Percentiles rank a stretch among this genome's conserved stretches.
phyloP scores from a whole-genome alignment of 2,113 vertebrate species.

The Psittacula cyanocephala region DNA sequence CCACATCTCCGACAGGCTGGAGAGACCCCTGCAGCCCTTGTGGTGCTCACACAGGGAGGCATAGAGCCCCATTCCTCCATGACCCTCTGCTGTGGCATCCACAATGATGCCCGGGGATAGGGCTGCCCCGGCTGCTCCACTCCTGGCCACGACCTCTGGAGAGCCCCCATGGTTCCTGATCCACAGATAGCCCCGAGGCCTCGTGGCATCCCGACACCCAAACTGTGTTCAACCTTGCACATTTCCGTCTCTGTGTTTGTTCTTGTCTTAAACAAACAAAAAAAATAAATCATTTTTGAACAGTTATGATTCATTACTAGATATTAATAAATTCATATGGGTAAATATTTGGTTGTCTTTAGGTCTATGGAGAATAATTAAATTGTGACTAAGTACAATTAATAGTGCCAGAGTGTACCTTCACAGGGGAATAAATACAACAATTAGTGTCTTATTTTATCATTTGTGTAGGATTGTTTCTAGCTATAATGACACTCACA shows the following conservation, averaged over 20 bases:
- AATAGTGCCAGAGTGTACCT: constrained; percentile 16
- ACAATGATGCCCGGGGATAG: background rate
- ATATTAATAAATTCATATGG: constrained; percentile 37
- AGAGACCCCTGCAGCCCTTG: background rate
- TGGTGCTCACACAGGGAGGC: fast-evolving
- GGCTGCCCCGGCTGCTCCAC: fast-evolving
- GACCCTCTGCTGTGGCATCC: fast-evolving
- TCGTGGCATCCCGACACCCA: fast-evolving
- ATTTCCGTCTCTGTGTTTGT: background rate
- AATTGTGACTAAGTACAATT: constrained; percentile 63
- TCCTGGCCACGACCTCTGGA: background rate
- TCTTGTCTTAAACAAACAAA: background rate
- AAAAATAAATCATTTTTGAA: background rate
- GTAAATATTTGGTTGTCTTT: constrained; percentile 62
- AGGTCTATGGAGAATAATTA: constrained; percentile 35
- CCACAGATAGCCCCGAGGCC: fast-evolving
- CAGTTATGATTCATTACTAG: constrained; percentile 12
- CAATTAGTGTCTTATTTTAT: constrained; percentile 60
- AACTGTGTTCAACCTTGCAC: background rate
- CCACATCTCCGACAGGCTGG: background rate
- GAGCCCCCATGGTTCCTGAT: background rate
- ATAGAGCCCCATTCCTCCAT: background rate
- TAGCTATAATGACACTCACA: background rate
- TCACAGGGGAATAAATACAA: constrained; percentile 53
- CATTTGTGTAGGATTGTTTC: constrained; percentile 29